Conservation (phyloP, 2,113 vertebrate genomes). For the Grammomys dolichurus region DNA sequence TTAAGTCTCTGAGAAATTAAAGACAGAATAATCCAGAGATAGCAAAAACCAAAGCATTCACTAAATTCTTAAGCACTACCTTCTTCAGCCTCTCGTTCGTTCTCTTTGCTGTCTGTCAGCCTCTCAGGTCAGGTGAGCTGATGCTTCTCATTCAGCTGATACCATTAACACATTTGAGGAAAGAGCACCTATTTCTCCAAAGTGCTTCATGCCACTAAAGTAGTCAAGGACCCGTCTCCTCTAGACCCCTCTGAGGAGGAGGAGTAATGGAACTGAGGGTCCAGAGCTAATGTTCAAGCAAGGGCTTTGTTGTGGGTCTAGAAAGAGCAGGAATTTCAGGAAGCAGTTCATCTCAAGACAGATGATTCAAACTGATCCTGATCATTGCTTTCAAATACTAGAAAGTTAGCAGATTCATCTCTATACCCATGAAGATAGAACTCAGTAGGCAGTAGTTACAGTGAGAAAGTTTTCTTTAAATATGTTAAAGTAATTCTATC, state of each 20-base stretch:
- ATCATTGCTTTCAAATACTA: constrained; percentile 47
- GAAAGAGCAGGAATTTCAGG: neutral
- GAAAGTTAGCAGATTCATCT: neutral
- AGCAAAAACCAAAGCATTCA: neutral
- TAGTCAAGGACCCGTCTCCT: neutral
- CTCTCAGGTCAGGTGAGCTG: neutral
- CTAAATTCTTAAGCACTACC: neutral
- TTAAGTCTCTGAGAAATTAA: neutral
- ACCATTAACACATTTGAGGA: neutral
- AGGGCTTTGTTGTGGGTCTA: neutral
- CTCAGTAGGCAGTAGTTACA: neutral
- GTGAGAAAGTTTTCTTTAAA: constrained; percentile 42
- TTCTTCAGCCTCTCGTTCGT: neutral
- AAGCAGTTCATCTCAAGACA: constrained; percentile 22
- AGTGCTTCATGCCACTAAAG: neutral
- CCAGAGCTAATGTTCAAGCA: neutral
- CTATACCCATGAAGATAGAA: neutral
- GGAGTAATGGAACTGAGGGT: neutral
- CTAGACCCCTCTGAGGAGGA: neutral
- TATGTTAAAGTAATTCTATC: constrained; percentile 31
- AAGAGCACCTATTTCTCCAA: neutral
- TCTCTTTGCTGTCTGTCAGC: neutral
- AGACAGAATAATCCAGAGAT: neutral
- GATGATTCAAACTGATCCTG: neutral
- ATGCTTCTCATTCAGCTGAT: neutral